Base-by-base conservation (phyloP, 2,888 invertebrate genomes). In the Zaprionus bogoriensis region DNA sequence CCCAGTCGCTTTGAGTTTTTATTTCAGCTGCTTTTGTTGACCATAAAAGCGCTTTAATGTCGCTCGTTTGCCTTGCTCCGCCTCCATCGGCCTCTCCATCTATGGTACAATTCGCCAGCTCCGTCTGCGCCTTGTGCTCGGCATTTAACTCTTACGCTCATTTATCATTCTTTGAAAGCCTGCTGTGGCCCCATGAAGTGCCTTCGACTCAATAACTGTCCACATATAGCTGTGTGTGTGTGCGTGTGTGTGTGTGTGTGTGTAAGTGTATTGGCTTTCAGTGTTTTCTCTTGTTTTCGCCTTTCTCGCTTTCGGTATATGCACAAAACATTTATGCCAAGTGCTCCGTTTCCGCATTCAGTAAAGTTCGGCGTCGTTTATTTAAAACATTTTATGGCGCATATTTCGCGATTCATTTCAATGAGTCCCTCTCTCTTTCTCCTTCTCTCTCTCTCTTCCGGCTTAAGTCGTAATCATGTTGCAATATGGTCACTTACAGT, bases 1-100 rank as follows among this genome's bases (percentile, higher is more conserved):
- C 19, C 25, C 41, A 38, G 38, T 65, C 50, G 36, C 45, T 51
- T 66, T 50, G 47, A 41, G 46, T 22, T 54, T 47, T 67, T 57
- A 47, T 38, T 73, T 68, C 39, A 54, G 58, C 74, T 69, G 61
- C 60, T 61, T 74, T 64, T 70, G 66, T 68, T 67, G 79, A 72
- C 85, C 82, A 78, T 80, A 81, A 80, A 80, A 69, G 59, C 41
- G 75, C 72, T 80, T 85, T 82, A 80, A 85, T 85, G 76, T 67
- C 76, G 75, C 63, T 84, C 82, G 72, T 80, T 80, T 80, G 59
- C 47, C 48, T 48, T 41, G 41, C 30, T 30, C 23, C 12, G n/a
- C 6, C 22, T 23, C 41, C 19, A 1, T 6, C 22, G 20, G n/a
- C 12, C 20, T 3, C 20, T 22, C 19, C 6, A 9, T 7, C 12